phyloP scores from a whole-genome alignment of 2,888 invertebrate genomes.

The Steromphala cineraria region DNA sequence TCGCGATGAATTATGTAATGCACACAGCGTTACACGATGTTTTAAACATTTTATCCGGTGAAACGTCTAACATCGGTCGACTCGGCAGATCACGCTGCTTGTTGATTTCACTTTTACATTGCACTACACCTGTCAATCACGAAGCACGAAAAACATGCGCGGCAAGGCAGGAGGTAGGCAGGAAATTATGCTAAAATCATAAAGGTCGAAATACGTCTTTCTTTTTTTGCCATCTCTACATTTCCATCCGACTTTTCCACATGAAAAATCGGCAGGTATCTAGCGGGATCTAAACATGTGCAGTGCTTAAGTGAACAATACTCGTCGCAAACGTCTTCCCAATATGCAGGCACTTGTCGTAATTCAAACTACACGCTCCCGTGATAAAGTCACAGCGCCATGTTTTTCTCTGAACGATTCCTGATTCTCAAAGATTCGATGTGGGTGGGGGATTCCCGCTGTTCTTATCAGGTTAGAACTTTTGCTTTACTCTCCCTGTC shows the following conservation, averaged over 20 bases:
- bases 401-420: no score
- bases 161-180: neutral
- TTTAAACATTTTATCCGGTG: neutral
- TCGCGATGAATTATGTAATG: no score
- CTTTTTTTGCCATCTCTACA: neutral
- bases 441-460: slow-evolving; percentile 1
- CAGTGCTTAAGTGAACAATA: neutral
- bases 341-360: slow-evolving; percentile 4
- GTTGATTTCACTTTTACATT: neutral
- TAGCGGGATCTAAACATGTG: neutral
- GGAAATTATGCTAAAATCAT: neutral
- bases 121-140: slow-evolving; percentile 11
- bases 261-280: neutral
- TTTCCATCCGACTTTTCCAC: neutral
- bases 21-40: no score
- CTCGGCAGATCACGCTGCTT: neutral
- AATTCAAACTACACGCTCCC: neutral
- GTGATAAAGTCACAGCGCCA: neutral
- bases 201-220: neutral
- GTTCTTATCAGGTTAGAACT: neutral
- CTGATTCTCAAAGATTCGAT: neutral
- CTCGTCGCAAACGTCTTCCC: neutral
- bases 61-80: neutral
- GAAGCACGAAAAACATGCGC: neutral
- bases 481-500: neutral